These are phyloP conservation scores for Microcebus murinus DNA, from an alignment of 2,113 vertebrate species.

Conservation along the genomic window DNA sequence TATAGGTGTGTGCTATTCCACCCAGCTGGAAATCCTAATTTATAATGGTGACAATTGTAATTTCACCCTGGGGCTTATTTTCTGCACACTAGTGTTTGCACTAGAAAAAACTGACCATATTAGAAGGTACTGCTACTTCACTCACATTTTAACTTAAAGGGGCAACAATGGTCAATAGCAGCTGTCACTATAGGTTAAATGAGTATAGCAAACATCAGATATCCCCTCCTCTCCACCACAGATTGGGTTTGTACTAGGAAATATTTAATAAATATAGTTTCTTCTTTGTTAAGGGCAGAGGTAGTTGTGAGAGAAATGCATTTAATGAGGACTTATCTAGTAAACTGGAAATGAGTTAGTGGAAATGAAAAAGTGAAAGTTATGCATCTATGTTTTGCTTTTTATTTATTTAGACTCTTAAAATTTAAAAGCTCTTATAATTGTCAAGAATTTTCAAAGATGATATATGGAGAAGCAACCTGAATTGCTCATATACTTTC, in stretches of 20 bases:
- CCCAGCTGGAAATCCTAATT: no score
- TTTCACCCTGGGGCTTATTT: background rate
- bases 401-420: constrained; percentile 75
- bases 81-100: background rate
- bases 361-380: constrained; percentile 64
- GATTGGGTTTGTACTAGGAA: constrained; percentile 35
- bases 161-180: background rate
- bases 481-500: background rate
- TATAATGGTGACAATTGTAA: background rate
- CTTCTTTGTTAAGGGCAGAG: constrained; percentile 64
- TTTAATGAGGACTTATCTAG: constrained; percentile 77
- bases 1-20: no score
- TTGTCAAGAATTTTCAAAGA: constrained; percentile 39
- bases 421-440: constrained; percentile 65
- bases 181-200: background rate
- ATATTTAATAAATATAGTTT: background rate
- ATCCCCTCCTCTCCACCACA: background rate
- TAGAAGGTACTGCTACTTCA: background rate
- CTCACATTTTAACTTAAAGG: constrained; percentile 14
- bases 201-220: background rate
- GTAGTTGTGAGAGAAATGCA: constrained; percentile 34
- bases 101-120: background rate
- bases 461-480: background rate
- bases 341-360: constrained; percentile 77
- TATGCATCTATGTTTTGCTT: constrained; percentile 69